Evolutionary conservation across 1,140 invertebrate genomes (phyloP), one percentile per base, ranked within the genome.

Genomic region (Maconellicoccus hirsutus): DNA sequence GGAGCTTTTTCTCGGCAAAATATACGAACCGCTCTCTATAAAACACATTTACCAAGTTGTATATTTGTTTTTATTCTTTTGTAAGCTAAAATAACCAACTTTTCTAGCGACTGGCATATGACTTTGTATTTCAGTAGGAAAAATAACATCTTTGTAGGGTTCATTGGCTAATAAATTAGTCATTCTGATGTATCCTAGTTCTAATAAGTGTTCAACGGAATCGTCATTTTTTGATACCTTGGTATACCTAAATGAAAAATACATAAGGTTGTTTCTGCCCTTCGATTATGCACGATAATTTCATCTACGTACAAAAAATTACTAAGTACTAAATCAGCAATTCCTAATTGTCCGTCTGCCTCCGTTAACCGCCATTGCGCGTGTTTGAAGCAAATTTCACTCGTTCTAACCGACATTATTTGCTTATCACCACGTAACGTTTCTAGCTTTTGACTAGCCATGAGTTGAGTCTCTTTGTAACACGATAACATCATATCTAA

Each of bases 301-400:
- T 12, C n/a, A 76, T 14, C 21, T 72, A 83, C 84, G 83, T 79
- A 93, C 82, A 98, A 82, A 80, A 99, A 99, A 79, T 98, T 98
- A 70, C 92, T 92, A 0, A 99, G 85, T 22, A 95, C 88, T 42
- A 98, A 83, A 83, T 99, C 96, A 1, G 96, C 91, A 74, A 99
- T 94, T 66, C 95, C 96, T 66, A 98, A 86, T 79, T 98, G 96
- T 0, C 97, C 96, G 83, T 99, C 96, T 6, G 91, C 89, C 80
- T 98, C 95, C 0, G 96, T 99, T 25, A 99, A 84, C 70, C 95
- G 81, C 97, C 97, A 99, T 74, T 95, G 90, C n/a, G 96, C 96
- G 79, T 96, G 92, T 80, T 98, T 97, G 78, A 99, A 98, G 79
- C 94, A 98, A 74, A 99, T 97, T 83, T 99, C 96, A 78, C 95